Evolutionary conservation across 2,113 vertebrate genomes (phyloP).

Genomic region (Irena cyanogastra): DNA sequence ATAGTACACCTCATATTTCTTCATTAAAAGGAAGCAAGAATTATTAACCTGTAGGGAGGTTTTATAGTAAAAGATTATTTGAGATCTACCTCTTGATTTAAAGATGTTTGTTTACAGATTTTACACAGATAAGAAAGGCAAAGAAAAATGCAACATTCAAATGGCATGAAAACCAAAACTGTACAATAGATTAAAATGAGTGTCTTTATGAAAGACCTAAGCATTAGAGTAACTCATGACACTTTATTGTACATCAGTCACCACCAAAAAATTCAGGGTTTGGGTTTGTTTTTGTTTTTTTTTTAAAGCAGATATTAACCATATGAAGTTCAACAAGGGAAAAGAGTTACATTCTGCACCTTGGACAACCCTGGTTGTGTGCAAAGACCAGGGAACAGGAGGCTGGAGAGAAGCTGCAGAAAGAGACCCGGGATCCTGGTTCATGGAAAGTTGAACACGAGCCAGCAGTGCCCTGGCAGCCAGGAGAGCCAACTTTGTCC

Average conservation of each 20-base stretch:
- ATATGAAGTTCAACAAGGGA: not conserved
- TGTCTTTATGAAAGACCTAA: not conserved
- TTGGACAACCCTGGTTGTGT: not conserved
- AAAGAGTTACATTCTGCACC: not conserved
- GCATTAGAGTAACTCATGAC: not conserved
- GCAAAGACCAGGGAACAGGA: not conserved
- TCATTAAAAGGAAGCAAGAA: not conserved
- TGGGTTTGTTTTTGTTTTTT: not conserved
- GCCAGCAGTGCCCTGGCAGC: not conserved
- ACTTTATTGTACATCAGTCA: not conserved
- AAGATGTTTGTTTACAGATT: not conserved
- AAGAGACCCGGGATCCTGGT: not conserved
- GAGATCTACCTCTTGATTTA: not conserved
- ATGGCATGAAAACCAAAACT: not conserved
- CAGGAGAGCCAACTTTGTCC: not conserved
- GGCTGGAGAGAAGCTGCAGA: not conserved
- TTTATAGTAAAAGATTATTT: not conserved
- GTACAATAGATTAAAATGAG: not conserved
- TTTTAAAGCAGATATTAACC: not conserved
- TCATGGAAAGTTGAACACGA: accelerated
- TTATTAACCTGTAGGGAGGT: not conserved
- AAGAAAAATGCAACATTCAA: not conserved
- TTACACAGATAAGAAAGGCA: not conserved
- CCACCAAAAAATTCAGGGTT: not conserved
- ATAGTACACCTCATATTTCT: not conserved